These are phyloP conservation scores for Leptodactylus fuscus DNA, from an alignment of 2,113 vertebrate species.

Conservation along the genomic window DNA sequence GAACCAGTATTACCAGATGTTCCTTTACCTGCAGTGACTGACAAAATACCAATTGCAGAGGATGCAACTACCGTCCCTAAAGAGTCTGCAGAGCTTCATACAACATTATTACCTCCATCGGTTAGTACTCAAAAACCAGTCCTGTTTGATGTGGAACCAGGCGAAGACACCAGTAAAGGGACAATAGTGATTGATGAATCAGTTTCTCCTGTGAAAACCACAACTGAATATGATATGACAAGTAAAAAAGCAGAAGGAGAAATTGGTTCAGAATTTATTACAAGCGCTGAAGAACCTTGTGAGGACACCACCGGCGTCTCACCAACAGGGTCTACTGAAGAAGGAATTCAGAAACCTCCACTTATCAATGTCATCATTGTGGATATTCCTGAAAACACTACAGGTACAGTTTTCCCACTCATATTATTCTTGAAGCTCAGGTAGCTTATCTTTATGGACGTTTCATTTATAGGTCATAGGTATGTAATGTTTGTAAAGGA, in stretches of 20 bases:
- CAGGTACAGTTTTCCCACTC: slow-evolving; percentile 80
- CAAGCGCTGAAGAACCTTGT: slow-evolving; percentile 64
- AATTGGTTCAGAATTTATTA: slow-evolving; percentile 78
- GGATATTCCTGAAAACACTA: slow-evolving; percentile 78
- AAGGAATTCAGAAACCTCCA: slow-evolving; percentile 63
- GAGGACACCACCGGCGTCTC: slow-evolving; percentile 67
- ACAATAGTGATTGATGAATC: slow-evolving; percentile 75
- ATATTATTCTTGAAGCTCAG: background rate
- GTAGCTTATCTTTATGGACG: background rate
- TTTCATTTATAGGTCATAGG: background rate
- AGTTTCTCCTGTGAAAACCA: slow-evolving; percentile 66
- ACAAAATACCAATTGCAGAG: slow-evolving; percentile 50
- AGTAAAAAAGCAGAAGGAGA: slow-evolving; percentile 68
- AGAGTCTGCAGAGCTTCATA: slow-evolving; percentile 52
- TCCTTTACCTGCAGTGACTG: slow-evolving; percentile 61
- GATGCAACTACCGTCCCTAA: slow-evolving; percentile 26
- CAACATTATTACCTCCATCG: slow-evolving; percentile 59
- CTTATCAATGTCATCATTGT: slow-evolving; percentile 79
- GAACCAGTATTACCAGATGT: slow-evolving; percentile 60
- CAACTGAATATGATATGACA: slow-evolving; percentile 65
- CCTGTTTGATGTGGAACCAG: slow-evolving; percentile 68
- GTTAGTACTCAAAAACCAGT: slow-evolving; percentile 62
- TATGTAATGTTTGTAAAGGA: background rate
- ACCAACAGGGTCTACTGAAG: slow-evolving; percentile 69
- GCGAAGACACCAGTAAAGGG: slow-evolving; percentile 71